Evolutionary conservation across 2,797 vertebrate genomes (phyloP), one percentile per base, ranked within the genome.

Genomic region (Pipistrellus pygmaeus): DNA sequence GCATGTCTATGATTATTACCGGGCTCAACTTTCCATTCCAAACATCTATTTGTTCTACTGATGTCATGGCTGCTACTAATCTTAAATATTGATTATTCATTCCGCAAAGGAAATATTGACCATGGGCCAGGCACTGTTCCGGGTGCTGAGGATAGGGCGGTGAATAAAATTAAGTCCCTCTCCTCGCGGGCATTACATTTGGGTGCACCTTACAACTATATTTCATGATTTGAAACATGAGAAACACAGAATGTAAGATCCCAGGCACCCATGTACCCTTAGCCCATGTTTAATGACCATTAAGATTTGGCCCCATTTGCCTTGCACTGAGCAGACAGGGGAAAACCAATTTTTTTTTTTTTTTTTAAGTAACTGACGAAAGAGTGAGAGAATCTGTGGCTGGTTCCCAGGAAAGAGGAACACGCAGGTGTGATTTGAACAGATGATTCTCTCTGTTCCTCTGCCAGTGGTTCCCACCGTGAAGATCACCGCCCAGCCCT

Each of bases 81-180:
- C 77, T 57, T 46, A 75, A 60, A 71, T 87, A 48, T 57, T 41
- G 92, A 89, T 68, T 53, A 82, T 78, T 91, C n/a, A 55, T 88
- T 80, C 55, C 55, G 9, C 88, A 57, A 77, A 88, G 64, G 48
- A 90, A 90, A 20, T 25, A 84, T 6, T 23, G 30, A 25, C 35
- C 20, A 3, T 10, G 17, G 38, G 15, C 51, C 62, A 41, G 55
- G 11, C 35, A 55, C 69, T 72, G 23, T 73, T 69, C 17, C n/a
- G 23, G 41, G 44, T 91, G 30, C 78, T 55, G 23, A 27, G 25
- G 32, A 27, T 85, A 32, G 1, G 73, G 72, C 57, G 41, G 68
- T 1, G 9, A 48, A 60, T 77, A 69, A 46, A 84, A 72, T 23
- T 17, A 51, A 87, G 77, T 44, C 38, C 18, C 11, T 82, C 32